A percentile compares a stretch with the other conserved stretches of the same genome.
Evolutionary conservation across 2,797 vertebrate genomes (phyloP).

Genomic region (Pangasius macronema): DNA sequence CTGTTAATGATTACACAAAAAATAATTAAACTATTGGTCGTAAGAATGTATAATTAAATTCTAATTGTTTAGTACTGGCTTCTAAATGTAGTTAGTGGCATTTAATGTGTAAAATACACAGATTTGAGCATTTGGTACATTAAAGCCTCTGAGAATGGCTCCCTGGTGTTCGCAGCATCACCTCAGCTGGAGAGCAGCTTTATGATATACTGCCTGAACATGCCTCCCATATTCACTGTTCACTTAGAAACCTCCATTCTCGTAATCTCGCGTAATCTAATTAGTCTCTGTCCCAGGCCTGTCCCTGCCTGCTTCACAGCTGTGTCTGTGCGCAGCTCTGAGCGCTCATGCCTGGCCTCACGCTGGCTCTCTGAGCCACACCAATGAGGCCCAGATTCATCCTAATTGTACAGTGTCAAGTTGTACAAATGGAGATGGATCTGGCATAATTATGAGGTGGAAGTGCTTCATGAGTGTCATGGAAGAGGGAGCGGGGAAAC

Average conservation of each 20-base stretch:
- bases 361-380: slow-evolving; percentile 19
- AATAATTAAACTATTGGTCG: neutral
- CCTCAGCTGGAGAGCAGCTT: slow-evolving; percentile 47
- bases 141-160: slow-evolving; percentile 13
- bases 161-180: slow-evolving; percentile 43
- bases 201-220: slow-evolving; percentile 43
- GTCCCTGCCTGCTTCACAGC: slow-evolving; percentile 46
- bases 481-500: slow-evolving; percentile 43
- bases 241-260: slow-evolving; percentile 29
- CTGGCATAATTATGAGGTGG: slow-evolving; percentile 69
- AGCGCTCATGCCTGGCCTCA: slow-evolving; percentile 31
- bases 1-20: neutral
- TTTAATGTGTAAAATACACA: slow-evolving; percentile 33
- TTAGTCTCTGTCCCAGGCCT: slow-evolving; percentile 43
- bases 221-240: slow-evolving; percentile 44
- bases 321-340: slow-evolving; percentile 15
- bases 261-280: slow-evolving; percentile 25
- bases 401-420: slow-evolving; percentile 63
- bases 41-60: neutral
- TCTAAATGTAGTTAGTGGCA: neutral
- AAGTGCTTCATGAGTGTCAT: slow-evolving; percentile 66
- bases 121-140: slow-evolving; percentile 12
- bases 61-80: neutral
- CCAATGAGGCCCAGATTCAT: slow-evolving; percentile 60
- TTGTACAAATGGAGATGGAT: slow-evolving; percentile 69